Evolutionary conservation across 2,888 invertebrate species (phyloP), one percentile per base, ranked within the genome.

Genomic region (Charanyca ferruginea): DNA sequence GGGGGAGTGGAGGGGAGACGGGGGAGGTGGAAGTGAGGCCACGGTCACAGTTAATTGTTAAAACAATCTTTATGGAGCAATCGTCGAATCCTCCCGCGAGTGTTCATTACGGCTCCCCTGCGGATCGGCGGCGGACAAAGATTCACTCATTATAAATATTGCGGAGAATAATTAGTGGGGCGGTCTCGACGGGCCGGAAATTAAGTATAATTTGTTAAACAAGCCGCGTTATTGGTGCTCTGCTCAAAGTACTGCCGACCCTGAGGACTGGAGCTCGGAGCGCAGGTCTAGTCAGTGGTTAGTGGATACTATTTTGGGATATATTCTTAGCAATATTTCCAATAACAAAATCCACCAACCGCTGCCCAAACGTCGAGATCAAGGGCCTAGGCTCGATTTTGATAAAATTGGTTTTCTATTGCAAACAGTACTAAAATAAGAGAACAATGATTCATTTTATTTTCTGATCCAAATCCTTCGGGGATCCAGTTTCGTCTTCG

Each of bases 101-200:
- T 52, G 52, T 57, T 62, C 44, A 69, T 74, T 62, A 73, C 32
- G 62, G 23, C 13, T 47, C 45, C 45, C 32, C 41, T 16, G 44
- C 49, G 52, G 38, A 38, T 35, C 53, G 25, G 38, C 25, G 49
- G 6, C 52, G 23, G 47, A 71, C 61, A 76, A 70, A 71, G 60
- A 49, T 71, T 66, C 47, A 7, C 32, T 66, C 54, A 74, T 76
- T 61, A 73, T 77, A 76, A 76, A 66, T 70, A 71, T 65, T 71
- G 55, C 47, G 41, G 38, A 53, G 58, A 75, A 58, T 75, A 75
- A 73, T 63, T 69, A 69, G 63, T 51, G 63, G 44, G 44, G 42
- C 23, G 28, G 48, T 45, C 66, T 54, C 59, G 20, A 20, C 22
- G 22, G 59, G 25, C 45, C 32, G 41, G 49, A 44, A 53, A 49